Conservation (phyloP, 2,888 invertebrate genomes). For the Troglohyphantes excavatus region DNA sequence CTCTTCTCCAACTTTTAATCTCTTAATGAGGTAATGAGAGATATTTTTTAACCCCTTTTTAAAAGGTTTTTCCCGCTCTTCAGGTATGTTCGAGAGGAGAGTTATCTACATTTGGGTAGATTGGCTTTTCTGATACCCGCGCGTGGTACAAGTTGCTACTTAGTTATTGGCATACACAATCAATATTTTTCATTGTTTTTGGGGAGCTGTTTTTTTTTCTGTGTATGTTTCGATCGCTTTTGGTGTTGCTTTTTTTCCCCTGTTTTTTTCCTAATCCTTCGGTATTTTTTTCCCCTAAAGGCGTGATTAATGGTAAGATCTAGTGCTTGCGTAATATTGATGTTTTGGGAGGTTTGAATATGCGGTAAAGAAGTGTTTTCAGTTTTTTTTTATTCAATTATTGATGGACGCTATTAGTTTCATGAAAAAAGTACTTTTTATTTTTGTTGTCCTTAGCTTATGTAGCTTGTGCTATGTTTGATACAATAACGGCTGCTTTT, state of each 20-base stretch:
- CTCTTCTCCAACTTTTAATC: constrained; percentile 62
- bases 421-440: too few relatives aligned
- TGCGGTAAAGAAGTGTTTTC: not conserved
- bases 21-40: constrained; percentile 72
- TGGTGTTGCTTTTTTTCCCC: not conserved
- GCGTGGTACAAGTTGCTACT: not conserved
- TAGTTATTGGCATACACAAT: not conserved
- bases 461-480: too few relatives aligned
- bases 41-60: constrained; percentile 24
- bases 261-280: not conserved
- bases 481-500: too few relatives aligned
- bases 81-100: not conserved
- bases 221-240: not conserved
- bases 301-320: not conserved
- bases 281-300: not conserved
- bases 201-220: not conserved
- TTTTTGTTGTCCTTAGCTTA: too few relatives aligned
- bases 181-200: constrained; percentile 6
- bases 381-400: not conserved
- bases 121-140: constrained; percentile 1
- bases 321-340: constrained; percentile 4
- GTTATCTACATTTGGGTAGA: not conserved
- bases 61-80: not conserved
- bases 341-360: not conserved
- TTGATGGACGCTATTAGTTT: too few relatives aligned